Conservation (phyloP, 92 coral and sea anemone genomes). For the Meandrina meandrites region DNA sequence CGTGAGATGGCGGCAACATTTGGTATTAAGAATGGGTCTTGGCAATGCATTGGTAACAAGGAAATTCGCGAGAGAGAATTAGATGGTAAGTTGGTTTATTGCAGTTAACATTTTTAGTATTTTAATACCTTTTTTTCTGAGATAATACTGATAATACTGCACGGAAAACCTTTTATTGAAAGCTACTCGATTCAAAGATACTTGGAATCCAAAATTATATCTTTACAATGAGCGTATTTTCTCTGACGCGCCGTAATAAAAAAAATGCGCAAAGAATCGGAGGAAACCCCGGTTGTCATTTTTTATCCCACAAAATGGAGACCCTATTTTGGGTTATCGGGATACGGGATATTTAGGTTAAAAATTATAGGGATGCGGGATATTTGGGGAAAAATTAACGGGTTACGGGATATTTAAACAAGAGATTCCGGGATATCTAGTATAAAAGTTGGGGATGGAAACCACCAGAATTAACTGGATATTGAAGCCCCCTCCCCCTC, state of each 20-base stretch:
- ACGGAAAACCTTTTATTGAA: background rate
- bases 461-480: too few species aligned
- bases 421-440: too few species aligned
- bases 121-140: too few species aligned
- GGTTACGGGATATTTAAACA: too few species aligned
- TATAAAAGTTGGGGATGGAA: too few species aligned
- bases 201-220: background rate
- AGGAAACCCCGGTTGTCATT: background rate
- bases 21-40: background rate
- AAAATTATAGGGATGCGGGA: too few species aligned
- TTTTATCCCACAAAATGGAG: background rate
- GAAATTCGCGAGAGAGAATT: slow-evolving; percentile 4
- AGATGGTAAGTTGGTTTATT: background rate
- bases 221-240: background rate
- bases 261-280: background rate
- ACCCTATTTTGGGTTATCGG: too few species aligned
- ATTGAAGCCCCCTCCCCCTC: too few species aligned
- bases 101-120: too few species aligned
- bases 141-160: too few species aligned
- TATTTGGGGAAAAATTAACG: too few species aligned
- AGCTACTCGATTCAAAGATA: background rate
- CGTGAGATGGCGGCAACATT: background rate
- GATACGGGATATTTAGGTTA: too few species aligned
- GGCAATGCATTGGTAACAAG: slow-evolving; percentile 2
- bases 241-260: background rate